phyloP scores from a whole-genome alignment of 2,888 invertebrate species.

The Aproaerema taeniolella region DNA sequence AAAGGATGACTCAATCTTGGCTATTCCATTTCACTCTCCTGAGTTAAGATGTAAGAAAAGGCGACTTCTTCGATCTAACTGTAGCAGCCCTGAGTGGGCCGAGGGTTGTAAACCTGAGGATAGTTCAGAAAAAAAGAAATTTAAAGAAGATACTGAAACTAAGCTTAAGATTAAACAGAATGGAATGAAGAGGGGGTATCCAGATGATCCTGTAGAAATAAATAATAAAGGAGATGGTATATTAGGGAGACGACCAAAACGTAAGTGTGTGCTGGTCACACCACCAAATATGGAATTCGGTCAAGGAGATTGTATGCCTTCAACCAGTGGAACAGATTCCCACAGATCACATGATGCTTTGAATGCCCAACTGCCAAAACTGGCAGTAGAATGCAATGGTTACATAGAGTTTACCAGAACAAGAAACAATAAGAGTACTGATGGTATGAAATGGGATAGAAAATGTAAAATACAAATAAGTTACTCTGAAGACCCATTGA shows the following conservation, averaged over 20 bases:
- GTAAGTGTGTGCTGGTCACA: constrained; percentile 49
- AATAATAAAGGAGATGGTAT: constrained; percentile 52
- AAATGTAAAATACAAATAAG: constrained; percentile 80
- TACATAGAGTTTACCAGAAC: constrained; percentile 62
- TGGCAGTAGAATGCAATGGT: constrained; percentile 66
- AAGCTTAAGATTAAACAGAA: constrained; percentile 22
- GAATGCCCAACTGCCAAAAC: constrained; percentile 58
- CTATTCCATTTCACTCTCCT: constrained; percentile 49
- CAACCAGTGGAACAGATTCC: constrained; percentile 58
- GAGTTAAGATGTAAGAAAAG: constrained; percentile 39
- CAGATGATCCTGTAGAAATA: constrained; percentile 33
- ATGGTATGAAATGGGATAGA: constrained; percentile 77
- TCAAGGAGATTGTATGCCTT: constrained; percentile 67
- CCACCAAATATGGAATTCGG: constrained; percentile 61
- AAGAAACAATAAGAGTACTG: constrained; percentile 49
- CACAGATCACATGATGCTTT: constrained; percentile 55
- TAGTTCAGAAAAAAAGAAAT: constrained; percentile 32
- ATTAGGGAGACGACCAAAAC: constrained; percentile 33
- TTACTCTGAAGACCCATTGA: constrained; percentile 72
- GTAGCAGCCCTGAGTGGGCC: constrained; percentile 65
- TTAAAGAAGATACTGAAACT: constrained; percentile 33
- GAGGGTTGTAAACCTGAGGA: constrained; percentile 50
- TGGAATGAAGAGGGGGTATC: constrained; percentile 33
- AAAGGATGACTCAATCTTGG: constrained; percentile 39
- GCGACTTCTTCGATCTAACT: constrained; percentile 36